These are phyloP conservation scores for Tenebrio molitor DNA, from an alignment of 1,140 invertebrate genomes.

Conservation along the genomic window DNA sequence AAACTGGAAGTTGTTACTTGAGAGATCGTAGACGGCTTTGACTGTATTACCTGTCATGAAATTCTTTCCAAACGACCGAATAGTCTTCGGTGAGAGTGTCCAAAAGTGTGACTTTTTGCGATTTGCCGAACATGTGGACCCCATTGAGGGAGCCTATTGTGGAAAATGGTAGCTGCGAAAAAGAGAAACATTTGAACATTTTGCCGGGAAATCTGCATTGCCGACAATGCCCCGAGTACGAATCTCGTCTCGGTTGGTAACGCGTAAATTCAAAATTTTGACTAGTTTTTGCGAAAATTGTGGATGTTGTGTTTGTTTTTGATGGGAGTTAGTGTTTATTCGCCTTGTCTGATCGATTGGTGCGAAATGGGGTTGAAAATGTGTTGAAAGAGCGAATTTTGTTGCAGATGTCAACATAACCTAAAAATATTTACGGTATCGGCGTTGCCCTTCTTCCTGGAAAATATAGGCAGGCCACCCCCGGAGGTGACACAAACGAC, in stretches of 20 bases:
- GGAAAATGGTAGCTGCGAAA: conserved; percentile 83
- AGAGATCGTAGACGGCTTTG: conserved; percentile 7
- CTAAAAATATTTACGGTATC: conserved; percentile 71
- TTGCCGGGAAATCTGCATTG: conserved; percentile 28
- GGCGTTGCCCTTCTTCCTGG: conserved; percentile 76
- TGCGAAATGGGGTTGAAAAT: too few species aligned
- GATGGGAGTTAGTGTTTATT: too few species aligned
- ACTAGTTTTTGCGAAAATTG: too few species aligned
- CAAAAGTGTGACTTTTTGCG: conserved; percentile 76
- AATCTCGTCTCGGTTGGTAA: too few species aligned
- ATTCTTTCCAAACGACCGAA: conserved; percentile 83
- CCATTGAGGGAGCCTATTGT: conserved; percentile 86
- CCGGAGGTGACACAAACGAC: conserved; percentile 78
- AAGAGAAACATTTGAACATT: conserved; percentile 55
- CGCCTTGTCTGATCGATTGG: too few species aligned
- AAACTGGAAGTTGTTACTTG: conserved; percentile 69
- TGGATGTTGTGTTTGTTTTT: too few species aligned
- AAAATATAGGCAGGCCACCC: conserved; percentile 80
- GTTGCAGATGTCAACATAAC: conserved; percentile 13
- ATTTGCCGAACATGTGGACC: conserved; percentile 86
- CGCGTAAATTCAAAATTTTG: too few species aligned
- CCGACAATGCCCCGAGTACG: conserved; percentile 8
- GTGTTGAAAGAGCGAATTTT: neutral
- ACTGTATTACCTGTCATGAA: conserved; percentile 64
- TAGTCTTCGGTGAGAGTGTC: conserved; percentile 78